Evolutionary conservation across 2,888 invertebrate species (phyloP).

Genomic region (Chrysolina haemoptera): DNA sequence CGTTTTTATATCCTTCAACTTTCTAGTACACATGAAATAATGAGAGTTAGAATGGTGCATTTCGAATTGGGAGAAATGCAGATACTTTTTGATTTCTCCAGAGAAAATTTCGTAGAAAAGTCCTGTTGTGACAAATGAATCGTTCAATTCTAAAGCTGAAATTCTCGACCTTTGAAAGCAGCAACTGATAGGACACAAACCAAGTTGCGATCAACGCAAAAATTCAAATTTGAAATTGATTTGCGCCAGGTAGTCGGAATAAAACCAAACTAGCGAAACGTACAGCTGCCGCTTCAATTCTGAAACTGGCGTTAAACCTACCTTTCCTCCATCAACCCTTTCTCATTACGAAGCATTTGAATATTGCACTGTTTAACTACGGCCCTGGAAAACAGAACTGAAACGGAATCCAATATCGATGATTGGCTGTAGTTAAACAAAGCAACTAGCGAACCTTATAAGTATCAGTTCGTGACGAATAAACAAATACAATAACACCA

Average conservation of each 20-base stretch:
- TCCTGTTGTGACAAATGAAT: neutral
- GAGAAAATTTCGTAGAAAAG: neutral
- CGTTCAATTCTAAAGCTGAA: neutral
- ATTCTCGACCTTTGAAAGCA: neutral
- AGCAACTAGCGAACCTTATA: conserved; percentile 47
- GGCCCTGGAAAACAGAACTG: conserved; percentile 37
- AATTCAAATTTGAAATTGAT: conserved; percentile 36
- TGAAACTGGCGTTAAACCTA: too few species aligned
- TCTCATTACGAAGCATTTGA: conserved; percentile 22
- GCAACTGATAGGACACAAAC: conserved; percentile 26
- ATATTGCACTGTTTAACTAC: conserved; percentile 50
- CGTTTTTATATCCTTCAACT: too few species aligned
- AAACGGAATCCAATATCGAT: conserved; percentile 12
- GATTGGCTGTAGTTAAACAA: conserved; percentile 45
- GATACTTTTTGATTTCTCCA: neutral
- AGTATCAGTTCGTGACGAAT: conserved; percentile 58
- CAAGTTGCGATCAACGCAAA: conserved; percentile 29
- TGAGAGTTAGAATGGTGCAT: too few species aligned
- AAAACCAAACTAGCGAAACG: neutral
- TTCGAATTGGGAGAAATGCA: too few species aligned
- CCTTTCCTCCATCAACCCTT: neutral
- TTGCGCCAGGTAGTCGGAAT: conserved; percentile 15
- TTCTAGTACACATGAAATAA: too few species aligned
- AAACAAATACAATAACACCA: conserved; percentile 62
- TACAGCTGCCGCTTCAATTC: neutral